These are phyloP conservation scores for Calvadosia cruxmelitensis DNA, from an alignment of 30 jellyfish, hydroid and myxozoan species.

Conservation along the genomic window DNA sequence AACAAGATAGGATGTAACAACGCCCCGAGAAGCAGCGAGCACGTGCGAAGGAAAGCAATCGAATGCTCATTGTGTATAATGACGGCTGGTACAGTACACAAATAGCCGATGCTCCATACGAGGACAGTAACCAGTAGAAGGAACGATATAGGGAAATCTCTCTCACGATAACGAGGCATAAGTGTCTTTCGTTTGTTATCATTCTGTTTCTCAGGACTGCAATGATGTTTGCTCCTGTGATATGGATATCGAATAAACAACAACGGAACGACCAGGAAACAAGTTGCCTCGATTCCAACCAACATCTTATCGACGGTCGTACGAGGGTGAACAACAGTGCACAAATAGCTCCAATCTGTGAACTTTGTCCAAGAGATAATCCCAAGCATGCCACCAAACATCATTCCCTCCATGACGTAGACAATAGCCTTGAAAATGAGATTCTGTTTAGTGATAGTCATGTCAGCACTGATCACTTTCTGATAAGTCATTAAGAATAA, in stretches of 20 bases:
- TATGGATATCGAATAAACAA: slow-evolving; percentile 58
- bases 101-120: slow-evolving; percentile 53
- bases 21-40: slow-evolving; percentile 56
- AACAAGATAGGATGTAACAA: slow-evolving; percentile 33
- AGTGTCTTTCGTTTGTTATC: background rate
- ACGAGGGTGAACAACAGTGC: slow-evolving; percentile 42
- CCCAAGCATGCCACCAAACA: slow-evolving; percentile 77
- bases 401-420: slow-evolving; percentile 71
- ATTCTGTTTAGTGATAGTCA: slow-evolving; percentile 34
- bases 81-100: slow-evolving; percentile 51
- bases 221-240: slow-evolving; percentile 19
- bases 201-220: slow-evolving; percentile 10
- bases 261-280: slow-evolving; percentile 30
- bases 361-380: slow-evolving; percentile 83
- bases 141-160: slow-evolving; percentile 72
- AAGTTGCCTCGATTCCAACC: slow-evolving; percentile 46
- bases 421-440: slow-evolving; percentile 93
- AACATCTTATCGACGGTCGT: slow-evolving; percentile 56
- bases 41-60: slow-evolving; percentile 34
- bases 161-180: slow-evolving; percentile 11
- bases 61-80: slow-evolving; percentile 12
- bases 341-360: slow-evolving; percentile 74
- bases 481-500: slow-evolving; percentile 59
- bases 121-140: slow-evolving; percentile 46
- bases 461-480: slow-evolving; percentile 45